These are phyloP conservation scores for Lottia gigantea DNA, from an alignment of 2,888 invertebrate species.

Conservation along the genomic window DNA sequence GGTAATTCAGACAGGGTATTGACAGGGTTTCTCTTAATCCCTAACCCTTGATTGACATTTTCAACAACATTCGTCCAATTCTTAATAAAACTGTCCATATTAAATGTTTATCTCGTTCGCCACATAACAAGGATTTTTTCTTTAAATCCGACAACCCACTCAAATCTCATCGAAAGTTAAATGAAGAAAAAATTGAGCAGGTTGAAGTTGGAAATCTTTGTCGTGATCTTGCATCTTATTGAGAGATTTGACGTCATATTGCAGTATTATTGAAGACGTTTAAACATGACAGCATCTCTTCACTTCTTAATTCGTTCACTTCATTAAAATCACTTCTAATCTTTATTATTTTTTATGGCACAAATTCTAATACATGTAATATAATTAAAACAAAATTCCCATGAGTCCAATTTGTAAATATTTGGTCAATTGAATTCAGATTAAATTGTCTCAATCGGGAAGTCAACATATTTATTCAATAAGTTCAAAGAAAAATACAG, in stretches of 20 bases:
- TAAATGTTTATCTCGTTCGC: conserved; percentile 19
- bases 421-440: no score
- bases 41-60: conserved; percentile 7
- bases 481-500: no score
- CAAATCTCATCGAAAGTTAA: conserved; percentile 9
- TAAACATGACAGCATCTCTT: conserved; percentile 11
- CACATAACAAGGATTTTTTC: conserved; percentile 22
- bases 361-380: no score
- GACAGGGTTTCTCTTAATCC: background rate
- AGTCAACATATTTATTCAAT: no score
- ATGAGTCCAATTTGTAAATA: no score
- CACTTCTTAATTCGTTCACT: conserved; percentile 1
- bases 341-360: background rate
- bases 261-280: conserved; percentile 16
- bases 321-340: conserved; percentile 20
- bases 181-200: conserved; percentile 13
- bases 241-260: conserved; percentile 20
- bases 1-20: background rate
- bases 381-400: no score
- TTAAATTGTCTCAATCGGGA: no score
- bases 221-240: conserved; percentile 19
- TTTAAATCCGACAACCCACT: conserved; percentile 14
- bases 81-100: conserved; percentile 12
- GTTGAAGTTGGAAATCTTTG: conserved; percentile 14
- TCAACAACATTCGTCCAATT: conserved; percentile 12